Conservation (phyloP, 2,888 invertebrate species). For the Metacarcinus magister region DNA sequence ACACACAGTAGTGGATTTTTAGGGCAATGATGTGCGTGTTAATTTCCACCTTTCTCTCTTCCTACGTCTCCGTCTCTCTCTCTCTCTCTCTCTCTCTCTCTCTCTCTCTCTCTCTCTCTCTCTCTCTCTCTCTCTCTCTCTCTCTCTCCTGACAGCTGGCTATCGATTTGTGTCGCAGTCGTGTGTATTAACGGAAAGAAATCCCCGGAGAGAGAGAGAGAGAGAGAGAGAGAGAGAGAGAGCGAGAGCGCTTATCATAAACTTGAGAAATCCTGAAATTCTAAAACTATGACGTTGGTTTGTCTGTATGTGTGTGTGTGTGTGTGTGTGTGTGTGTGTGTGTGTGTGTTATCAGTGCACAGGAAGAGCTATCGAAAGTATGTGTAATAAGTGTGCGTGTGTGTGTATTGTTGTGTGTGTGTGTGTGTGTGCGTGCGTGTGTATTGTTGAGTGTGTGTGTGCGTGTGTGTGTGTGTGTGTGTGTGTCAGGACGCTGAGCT, state of each 20-base stretch:
- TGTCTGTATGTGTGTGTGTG: background rate
- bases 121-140: background rate
- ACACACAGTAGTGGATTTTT: background rate
- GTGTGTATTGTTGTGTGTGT: too few relatives aligned
- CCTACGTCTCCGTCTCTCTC: background rate
- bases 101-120: constrained; percentile 21
- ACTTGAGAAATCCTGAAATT: background rate
- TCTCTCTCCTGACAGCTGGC: background rate
- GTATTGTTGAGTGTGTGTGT: too few relatives aligned
- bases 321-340: background rate
- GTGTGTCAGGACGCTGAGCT: background rate
- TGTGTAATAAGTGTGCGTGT: too few relatives aligned
- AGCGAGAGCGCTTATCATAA: background rate
- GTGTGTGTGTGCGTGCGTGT: background rate
- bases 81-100: constrained; percentile 10
- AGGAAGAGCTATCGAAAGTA: too few relatives aligned
- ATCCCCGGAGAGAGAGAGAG: background rate
- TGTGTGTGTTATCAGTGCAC: background rate
- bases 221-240: constrained; percentile 44
- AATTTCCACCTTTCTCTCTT: background rate
- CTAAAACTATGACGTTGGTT: background rate
- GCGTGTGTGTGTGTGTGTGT: background rate
- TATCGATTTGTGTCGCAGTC: background rate
- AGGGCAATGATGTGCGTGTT: constrained; percentile 6
- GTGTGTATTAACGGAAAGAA: background rate